Evolutionary conservation across 2,797 vertebrate genomes (phyloP), one percentile per base, ranked within the genome.

Genomic region (Poeciliopsis paucimaculata): DNA sequence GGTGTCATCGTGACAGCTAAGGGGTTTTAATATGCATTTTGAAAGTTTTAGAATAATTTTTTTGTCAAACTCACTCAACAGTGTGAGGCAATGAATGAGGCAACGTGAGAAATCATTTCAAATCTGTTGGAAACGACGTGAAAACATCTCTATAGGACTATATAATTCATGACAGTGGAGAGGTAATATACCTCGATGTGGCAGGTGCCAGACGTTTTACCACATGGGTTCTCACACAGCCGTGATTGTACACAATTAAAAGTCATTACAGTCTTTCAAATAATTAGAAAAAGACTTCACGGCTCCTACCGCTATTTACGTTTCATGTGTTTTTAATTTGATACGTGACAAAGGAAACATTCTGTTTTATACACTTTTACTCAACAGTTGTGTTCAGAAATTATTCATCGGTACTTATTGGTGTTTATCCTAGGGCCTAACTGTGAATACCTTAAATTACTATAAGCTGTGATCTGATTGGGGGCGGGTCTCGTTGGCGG

Each of bases 121-220:
- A 66, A 39, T 66, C 31, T 15, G 31, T 36, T 55, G 39, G 23
- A 12, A 77, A 66, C 34, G 5, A 57, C 49, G 43, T 16, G 4
- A 47, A 41, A 12, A 36, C 36, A 45, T 72, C 20, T 57, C 72
- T 73, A 5, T 28, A 70, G 18, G 18, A 16, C 13, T 75, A 20
- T 23, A 16, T 62, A 72, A 85, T 82, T 83, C 70, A 77, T 82
- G 15, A 39, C 36, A n/a, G 60, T 41, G 31, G 20, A 74, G 78
- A 18, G 77, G 79, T 31, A 75, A 46, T 15, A 71, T 36, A 64
- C 34, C 16, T 20, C 64, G 2, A 5, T 68, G 64, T 39, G 39
- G 64, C 64, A 80, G 75, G 34, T 34, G 26, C 78, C 85, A 82
- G 84, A 68, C 82, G 82, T 77, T 36, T 28, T 5, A 62, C n/a